phyloP scores from a whole-genome alignment of 1,140 invertebrate genomes.

The Babylonia areolata region DNA sequence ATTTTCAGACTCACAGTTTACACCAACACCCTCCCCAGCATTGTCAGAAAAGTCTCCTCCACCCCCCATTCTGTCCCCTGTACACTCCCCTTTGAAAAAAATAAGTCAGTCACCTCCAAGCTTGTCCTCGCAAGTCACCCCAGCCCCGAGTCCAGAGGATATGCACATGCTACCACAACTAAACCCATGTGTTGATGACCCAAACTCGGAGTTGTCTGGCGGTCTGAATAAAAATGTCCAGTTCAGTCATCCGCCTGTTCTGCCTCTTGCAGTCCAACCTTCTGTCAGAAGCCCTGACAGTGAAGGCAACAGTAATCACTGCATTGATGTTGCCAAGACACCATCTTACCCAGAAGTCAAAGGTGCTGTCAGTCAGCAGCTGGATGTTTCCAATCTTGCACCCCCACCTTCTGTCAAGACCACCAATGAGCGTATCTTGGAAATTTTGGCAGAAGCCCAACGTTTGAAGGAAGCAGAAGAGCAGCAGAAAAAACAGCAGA shows the following conservation, averaged over 20 bases:
- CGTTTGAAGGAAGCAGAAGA: conserved; percentile 26
- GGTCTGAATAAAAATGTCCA: background rate
- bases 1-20: background rate
- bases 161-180: too few relatives aligned
- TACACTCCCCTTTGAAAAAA: conserved; percentile 23
- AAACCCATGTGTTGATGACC: background rate
- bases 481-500: conserved; percentile 26
- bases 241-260: too few relatives aligned
- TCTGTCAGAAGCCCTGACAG: background rate
- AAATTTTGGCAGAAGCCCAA: conserved; percentile 32
- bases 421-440: conserved; percentile 28
- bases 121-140: background rate
- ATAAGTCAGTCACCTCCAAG: conserved; percentile 8
- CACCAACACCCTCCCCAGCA: background rate
- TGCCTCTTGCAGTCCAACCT: background rate
- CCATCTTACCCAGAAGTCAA: background rate
- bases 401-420: background rate
- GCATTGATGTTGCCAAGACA: background rate
- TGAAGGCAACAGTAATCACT: background rate
- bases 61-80: conserved; percentile 27
- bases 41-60: conserved; percentile 10
- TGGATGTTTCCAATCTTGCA: conserved; percentile 5
- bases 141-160: background rate
- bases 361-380: background rate
- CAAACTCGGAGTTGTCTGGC: background rate